Base-by-base conservation (phyloP, 2,113 vertebrate genomes). In the Lepus timidus region DNA sequence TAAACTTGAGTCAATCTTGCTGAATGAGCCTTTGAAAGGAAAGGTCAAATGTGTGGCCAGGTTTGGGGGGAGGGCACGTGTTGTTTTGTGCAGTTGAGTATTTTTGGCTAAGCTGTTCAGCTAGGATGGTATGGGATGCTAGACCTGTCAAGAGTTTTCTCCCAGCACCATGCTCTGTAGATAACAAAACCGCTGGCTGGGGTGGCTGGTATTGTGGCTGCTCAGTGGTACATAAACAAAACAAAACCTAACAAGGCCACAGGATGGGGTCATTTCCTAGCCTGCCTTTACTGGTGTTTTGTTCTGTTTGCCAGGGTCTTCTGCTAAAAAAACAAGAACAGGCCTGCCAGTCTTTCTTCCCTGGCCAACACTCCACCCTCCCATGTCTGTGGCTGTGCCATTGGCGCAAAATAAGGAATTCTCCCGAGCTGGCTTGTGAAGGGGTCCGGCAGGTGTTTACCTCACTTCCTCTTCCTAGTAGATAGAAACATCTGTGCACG, bases 381-480 rank as follows among this genome's bases (percentile, higher is more conserved):
- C 65, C 62, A 14, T 31, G 75, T 68, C 65, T 25, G 4, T 80
- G 86, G 90, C 71, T 85, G 39, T 62, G 36, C 67, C 17, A 62
- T 9, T 73, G 27, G 29, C 58, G 95, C 49, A 36, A 74, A 78
- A 76, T 51, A 73, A 91, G 86, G 44, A 89, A 68, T 89, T 75
- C 61, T 83, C 67, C 39, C 76, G 8, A 61, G 65, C 19, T 79
- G 88, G n/a, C 44, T n/a, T 13, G 25, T 78, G 84, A 87, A 33
- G 33, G 87, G 82, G 44, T 52, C 86, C 44, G 75, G 22, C 33
- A 91, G 80, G 61, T 91, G 22, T 86, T 86, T n/a, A 58, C 23
- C 25, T 76, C 23, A 33, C 25, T 88, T 95, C 70, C 91, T 55
- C 62, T 96, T 94, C 68, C 76, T 76, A 61, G 25, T 6, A 58